Conservation (phyloP, 53 echinoderm and acorn worm genomes). For the Holothuria scabra region DNA sequence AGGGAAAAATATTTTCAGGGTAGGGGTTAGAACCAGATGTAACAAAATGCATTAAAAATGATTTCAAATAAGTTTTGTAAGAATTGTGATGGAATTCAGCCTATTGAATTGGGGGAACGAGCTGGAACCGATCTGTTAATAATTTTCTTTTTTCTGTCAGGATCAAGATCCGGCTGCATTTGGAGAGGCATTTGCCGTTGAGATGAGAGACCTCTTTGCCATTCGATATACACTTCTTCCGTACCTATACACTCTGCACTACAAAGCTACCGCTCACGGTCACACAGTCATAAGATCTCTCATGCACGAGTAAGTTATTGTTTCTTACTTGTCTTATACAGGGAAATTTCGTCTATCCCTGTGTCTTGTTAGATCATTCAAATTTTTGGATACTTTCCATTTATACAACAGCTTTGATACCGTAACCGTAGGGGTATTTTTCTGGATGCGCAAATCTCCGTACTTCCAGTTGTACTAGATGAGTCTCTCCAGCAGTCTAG, state of each 20-base stretch:
- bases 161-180: constrained; percentile 90
- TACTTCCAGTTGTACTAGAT: too few species aligned
- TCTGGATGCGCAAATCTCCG: too few species aligned
- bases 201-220: constrained; percentile 68
- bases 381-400: background rate
- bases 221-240: constrained; percentile 86
- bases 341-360: background rate
- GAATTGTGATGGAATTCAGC: too few species aligned
- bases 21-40: too few species aligned
- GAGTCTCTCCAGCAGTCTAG: too few species aligned
- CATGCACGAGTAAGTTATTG: constrained; percentile 83
- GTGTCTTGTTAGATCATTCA: background rate
- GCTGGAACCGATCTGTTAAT: too few species aligned
- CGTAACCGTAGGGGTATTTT: too few species aligned
- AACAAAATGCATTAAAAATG: too few species aligned
- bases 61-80: too few species aligned
- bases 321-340: background rate
- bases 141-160: constrained; percentile 40
- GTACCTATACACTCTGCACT: constrained; percentile 86
- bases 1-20: too few species aligned
- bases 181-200: constrained; percentile 77
- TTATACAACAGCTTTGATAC: background rate
- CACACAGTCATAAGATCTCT: constrained; percentile 84
- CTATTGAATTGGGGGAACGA: too few species aligned
- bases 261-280: constrained; percentile 77